Percentiles rank a stretch among this genome's conserved stretches.
These are phyloP conservation scores for Clusia tigrina DNA, from an alignment of 2,888 invertebrate genomes.

Conservation along the genomic window DNA sequence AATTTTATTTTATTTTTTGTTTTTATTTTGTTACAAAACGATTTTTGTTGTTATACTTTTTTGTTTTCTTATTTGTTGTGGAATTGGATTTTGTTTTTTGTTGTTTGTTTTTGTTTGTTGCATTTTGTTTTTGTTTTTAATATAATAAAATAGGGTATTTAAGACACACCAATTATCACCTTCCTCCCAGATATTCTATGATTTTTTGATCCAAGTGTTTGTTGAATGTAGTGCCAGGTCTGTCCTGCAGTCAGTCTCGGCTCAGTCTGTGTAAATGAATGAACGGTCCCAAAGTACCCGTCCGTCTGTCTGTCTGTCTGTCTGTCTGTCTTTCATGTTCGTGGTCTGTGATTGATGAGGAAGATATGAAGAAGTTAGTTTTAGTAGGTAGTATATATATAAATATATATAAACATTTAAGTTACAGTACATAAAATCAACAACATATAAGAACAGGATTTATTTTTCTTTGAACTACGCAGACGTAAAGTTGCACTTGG, in stretches of 20 bases:
- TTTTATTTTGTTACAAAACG: slow-evolving; percentile 31
- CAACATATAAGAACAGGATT: neutral
- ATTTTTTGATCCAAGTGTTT: neutral
- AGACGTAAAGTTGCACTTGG: neutral
- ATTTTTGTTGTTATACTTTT: no score
- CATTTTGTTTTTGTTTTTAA: no score
- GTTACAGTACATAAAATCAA: no score
- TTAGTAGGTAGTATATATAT: neutral
- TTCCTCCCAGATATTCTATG: neutral
- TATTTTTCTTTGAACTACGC: neutral
- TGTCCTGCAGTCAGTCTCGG: no score
- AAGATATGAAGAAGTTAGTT: neutral
- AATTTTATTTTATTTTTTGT: slow-evolving; percentile 25
- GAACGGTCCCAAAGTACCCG: no score
- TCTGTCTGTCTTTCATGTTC: neutral
- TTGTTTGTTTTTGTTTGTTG: no score
- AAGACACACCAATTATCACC: slow-evolving; percentile 1
- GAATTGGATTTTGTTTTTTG: no score
- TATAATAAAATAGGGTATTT: neutral
- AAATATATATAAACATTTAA: no score
- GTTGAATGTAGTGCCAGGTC: neutral
- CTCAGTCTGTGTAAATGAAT: no score
- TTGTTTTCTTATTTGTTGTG: no score
- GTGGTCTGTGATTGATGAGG: neutral
- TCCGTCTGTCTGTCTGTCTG: slow-evolving; percentile 19